Base-by-base conservation (phyloP, 2,888 invertebrate genomes). In the Oxytorus armatus region DNA sequence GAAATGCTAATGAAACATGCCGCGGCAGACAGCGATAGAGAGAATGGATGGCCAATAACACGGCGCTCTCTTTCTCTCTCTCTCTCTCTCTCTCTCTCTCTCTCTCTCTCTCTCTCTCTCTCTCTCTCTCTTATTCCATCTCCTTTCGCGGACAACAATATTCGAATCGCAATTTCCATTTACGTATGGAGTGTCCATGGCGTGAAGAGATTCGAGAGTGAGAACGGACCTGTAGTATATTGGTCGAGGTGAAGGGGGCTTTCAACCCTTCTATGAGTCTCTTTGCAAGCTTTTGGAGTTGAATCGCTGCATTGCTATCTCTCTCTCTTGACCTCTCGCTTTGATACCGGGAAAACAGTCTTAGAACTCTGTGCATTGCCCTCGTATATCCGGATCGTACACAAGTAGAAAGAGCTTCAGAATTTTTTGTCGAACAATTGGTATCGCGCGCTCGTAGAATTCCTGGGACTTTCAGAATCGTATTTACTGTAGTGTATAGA, bases 361-460 rank as follows among this genome's bases (percentile, higher is more conserved):
- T 18, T 39, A 25, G 36, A 53, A 29, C 36, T 74, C 39, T n/a
- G 16, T 10, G 51, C 51, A 8, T 3, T 3, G 49, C 36, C 14
- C 57, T 33, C 21, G 25, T 59, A 42, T 65, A 61, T 42, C 33
- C 44, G 14, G 10, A 21, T 33, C 33, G 44, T 23, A 33, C n/a
- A 61, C 49, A 14, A 53, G 36, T 44, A 21, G 53, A 44, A 49
- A 44, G 44, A 49, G 66, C 21, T 29, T 21, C 29, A 42, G 61
- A 49, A 51, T 76, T 81, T 80, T 69, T 36, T 49, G n/a, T n/a
- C n/a, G 29, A 68, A 68, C 80, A 73, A 79, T 77, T 49, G 73
- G 63, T 69, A 75, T 47, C 36, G 66, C 76, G 75, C 72, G 53
- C 59, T 68, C 68, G 77, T 36, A 51, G 73, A 73, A 81, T 77